phyloP scores from a whole-genome alignment of 2,797 vertebrate species.

The Limosa lapponica region DNA sequence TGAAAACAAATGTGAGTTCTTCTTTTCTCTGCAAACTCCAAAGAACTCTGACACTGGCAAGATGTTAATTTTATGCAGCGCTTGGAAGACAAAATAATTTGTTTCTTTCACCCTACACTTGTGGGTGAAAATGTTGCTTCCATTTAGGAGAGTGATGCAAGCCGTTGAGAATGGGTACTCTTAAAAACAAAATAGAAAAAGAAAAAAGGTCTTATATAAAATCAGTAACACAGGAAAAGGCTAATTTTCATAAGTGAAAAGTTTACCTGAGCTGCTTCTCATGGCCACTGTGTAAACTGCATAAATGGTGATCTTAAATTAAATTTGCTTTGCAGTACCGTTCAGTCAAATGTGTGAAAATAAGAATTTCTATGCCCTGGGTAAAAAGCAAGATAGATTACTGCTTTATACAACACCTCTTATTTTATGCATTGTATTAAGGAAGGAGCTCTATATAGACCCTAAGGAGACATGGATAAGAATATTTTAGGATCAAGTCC shows the following conservation, averaged over 20 bases:
- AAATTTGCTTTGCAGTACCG: neutral
- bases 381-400: neutral
- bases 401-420: neutral
- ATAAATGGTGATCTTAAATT: neutral
- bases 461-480: neutral
- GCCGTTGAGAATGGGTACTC: neutral
- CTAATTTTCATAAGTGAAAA: neutral
- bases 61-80: neutral
- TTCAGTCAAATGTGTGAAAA: neutral
- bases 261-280: neutral
- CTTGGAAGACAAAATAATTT: neutral
- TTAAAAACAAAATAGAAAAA: neutral
- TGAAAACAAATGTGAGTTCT: neutral
- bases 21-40: neutral
- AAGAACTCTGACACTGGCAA: neutral
- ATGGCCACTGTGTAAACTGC: neutral
- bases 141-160: neutral
- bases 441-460: neutral
- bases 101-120: neutral
- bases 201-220: neutral
- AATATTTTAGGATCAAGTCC: neutral
- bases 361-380: neutral
- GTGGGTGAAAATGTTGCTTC: neutral
- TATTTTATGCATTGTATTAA: neutral
- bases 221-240: neutral